Evolutionary conservation across 2,888 invertebrate genomes (phyloP).

Genomic region (Monoplex corrugatus): DNA sequence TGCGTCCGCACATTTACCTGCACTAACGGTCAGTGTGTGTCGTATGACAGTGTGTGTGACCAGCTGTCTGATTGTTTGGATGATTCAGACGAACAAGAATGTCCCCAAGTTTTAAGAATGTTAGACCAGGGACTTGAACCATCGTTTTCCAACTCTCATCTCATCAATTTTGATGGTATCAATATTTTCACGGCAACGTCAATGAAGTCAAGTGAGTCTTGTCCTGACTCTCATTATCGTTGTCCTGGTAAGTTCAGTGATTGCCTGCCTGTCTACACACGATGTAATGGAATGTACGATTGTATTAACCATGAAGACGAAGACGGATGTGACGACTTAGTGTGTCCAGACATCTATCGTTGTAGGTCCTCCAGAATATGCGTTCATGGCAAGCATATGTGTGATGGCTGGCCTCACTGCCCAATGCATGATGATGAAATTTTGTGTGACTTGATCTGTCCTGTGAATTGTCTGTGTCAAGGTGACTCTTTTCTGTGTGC

Average conservation of each 20-base stretch:
- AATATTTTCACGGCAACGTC: not conserved
- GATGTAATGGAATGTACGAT: slow-evolving; percentile 21
- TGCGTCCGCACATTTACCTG: not conserved
- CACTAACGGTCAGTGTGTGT: not conserved
- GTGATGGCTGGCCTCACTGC: slow-evolving; percentile 30
- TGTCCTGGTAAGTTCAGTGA: slow-evolving; percentile 15
- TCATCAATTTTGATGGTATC: not conserved
- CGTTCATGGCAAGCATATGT: not conserved
- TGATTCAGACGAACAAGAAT: not conserved
- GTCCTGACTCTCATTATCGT: slow-evolving; percentile 8
- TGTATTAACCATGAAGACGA: not conserved
- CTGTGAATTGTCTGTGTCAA: slow-evolving; percentile 6
- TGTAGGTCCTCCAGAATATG: not conserved
- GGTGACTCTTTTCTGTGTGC: slow-evolving; percentile 4
- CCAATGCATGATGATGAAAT: not conserved
- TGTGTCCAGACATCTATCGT: not conserved
- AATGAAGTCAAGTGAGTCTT: not conserved
- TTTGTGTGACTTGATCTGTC: not conserved
- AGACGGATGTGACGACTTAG: not conserved
- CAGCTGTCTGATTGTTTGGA: not conserved
- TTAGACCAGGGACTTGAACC: no score
- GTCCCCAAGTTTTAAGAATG: not conserved
- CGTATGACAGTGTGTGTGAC: not conserved
- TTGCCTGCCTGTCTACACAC: slow-evolving; percentile 15
- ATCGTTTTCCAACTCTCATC: not conserved